Percentiles rank a stretch among this genome's conserved stretches.
Conservation (phyloP, 2,888 invertebrate species). For the Hymenopus coronatus region DNA sequence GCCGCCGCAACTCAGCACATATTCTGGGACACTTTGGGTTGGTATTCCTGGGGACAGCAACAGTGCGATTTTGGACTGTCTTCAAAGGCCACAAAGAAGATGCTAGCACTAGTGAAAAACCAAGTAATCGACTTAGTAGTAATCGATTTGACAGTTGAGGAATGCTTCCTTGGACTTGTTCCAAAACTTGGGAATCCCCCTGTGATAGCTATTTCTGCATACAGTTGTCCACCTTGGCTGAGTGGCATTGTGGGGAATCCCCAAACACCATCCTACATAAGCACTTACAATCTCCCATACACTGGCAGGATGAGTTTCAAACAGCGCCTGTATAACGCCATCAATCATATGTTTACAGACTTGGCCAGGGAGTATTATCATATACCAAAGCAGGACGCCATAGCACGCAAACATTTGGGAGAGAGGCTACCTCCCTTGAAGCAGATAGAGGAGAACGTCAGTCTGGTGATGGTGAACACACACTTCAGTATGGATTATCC, state of each 20-base stretch:
- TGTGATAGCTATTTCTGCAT: conserved; percentile 29
- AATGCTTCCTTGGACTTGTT: conserved; percentile 29
- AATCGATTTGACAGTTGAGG: conserved; percentile 17
- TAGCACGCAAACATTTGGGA: conserved; percentile 34
- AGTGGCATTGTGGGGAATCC: conserved; percentile 24
- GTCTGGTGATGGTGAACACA: conserved; percentile 47
- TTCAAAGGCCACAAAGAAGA: conserved; percentile 4
- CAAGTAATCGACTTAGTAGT: conserved; percentile 30
- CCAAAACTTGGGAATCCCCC: conserved; percentile 26
- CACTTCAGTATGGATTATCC: conserved; percentile 42
- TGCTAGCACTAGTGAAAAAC: conserved; percentile 3
- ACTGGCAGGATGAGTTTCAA: conserved; percentile 30
- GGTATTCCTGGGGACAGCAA: conserved; percentile 8
- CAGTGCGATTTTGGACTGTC: conserved; percentile 12
- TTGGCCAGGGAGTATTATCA: neutral
- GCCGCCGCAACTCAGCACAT: neutral
- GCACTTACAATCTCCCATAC: conserved; percentile 18
- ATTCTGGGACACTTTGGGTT: neutral
- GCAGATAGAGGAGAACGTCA: conserved; percentile 50
- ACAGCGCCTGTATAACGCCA: conserved; percentile 26
- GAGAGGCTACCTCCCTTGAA: conserved; percentile 37
- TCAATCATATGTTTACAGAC: conserved; percentile 3
- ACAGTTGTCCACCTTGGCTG: conserved; percentile 21
- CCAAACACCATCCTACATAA: conserved; percentile 25
- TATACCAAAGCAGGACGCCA: conserved; percentile 20